Base-by-base conservation (phyloP, 2,888 invertebrate species). In the Polydrusus tereticollis region DNA sequence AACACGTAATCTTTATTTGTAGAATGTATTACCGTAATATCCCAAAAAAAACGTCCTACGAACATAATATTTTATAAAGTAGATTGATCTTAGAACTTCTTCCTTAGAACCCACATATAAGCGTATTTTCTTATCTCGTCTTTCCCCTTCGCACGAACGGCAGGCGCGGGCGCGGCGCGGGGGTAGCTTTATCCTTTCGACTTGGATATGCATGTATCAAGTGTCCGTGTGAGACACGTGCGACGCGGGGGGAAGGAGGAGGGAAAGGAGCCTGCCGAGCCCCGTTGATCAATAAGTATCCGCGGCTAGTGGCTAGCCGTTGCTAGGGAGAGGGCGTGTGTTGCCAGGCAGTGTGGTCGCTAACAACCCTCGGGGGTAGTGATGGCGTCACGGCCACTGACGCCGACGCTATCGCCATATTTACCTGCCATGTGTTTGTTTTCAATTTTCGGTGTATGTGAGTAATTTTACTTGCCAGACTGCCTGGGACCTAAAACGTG, bases 281-380 rank as follows among this genome's bases (percentile, higher is more conserved):
- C 80, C 78, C 80, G 82, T 83, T 86, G 85, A 86, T 86, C 86
- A 86, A 86, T 86, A 86, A 86, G 84, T 86, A 86, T 86, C 86
- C 86, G 85, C 84, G 86, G 86, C 86, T 86, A 86, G 86, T 86
- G 86, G 86, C 86, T 86, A 86, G 86, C 85, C 83, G 86, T 86
- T 86, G 86, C 86, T 85, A 86, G 86, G 86, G 86, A 83, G 85
- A 85, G 85, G 85, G 86, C 84, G 85, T 78, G 77, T 83, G 86
- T 86, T 86, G 86, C 86, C 85, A 86, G 85, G 86, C 86, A 82
- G 82, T 85, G 86, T 86, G 86, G 86, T 86, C 86, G 86, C 86
- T 86, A 86, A 86, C 85, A 85, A 84, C 86, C 85, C 85, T 85
- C 86, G 84, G 82, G 85, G 86, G 85, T 85, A 84, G 84, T 83